Base-by-base conservation (phyloP, 1,140 invertebrate genomes). In the Drosophila sturtevanti region DNA sequence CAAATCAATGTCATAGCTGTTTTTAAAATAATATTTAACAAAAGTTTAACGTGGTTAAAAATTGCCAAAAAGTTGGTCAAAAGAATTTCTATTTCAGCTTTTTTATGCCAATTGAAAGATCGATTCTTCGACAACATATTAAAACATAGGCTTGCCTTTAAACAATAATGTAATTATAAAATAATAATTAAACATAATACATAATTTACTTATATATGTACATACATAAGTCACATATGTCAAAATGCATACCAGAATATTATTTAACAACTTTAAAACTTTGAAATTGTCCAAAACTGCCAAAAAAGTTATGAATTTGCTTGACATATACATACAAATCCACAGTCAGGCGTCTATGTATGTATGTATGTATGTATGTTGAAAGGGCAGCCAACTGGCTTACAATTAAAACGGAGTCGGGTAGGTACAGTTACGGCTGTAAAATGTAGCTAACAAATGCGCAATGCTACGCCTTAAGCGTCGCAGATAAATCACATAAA, bases 401-500 rank as follows among this genome's bases (percentile, higher is more conserved):
- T 59, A 34, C 73, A 77, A 77, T 77, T 77, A 77, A 77, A 77
- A 73, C 14, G 59, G 51, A 75, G 68, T 75, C 56, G 56, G 68
- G 52, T 44, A 66, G 58, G 67, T 66, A 64, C 63, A 74, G 72
- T 63, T 63, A 65, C 77, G 63, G 63, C 69, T 76, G 48, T 59
- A 68, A 75, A 68, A 79, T 38, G 48, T 54, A 62, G 62, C 52
- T 63, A 37, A 16, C 51, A 67, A 51, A 35, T 59, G 63, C n/a
- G n/a, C 63, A 22, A 35, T 34, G 24, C 41, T 27, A 18, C 31
- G 77, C 72, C 81, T 81, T 63, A 86, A 64, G 78, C 78, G 44
- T 38, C 44, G 58, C 68, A 79, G 78, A 90, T 90, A 90, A 90
- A 90, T 90, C 89, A 90, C 59, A 81, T 87, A 75, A 90, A 90